Conservation (phyloP, 2,113 vertebrate species). For the Manacus vitellinus region DNA sequence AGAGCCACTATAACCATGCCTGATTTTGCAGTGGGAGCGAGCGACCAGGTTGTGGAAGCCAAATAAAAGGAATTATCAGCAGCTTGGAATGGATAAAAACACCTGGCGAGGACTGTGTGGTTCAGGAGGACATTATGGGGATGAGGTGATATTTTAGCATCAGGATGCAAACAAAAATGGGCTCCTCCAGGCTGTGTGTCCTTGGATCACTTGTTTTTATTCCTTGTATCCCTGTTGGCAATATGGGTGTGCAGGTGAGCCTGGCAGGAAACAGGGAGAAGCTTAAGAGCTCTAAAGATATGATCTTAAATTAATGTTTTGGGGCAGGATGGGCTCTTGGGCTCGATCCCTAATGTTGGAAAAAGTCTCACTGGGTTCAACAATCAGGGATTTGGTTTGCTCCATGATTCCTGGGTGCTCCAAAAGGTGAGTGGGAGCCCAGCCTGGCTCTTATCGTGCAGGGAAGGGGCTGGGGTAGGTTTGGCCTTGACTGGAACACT, state of each 20-base stretch:
- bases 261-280: not conserved
- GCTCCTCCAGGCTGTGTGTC: not conserved
- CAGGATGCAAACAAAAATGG: not conserved
- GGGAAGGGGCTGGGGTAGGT: not conserved
- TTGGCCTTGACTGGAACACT: not conserved
- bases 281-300: not conserved
- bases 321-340: not conserved
- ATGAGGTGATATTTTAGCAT: not conserved
- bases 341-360: accelerated
- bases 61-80: not conserved
- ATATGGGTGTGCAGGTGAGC: accelerated
- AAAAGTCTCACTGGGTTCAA: not conserved
- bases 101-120: not conserved
- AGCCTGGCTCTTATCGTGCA: not conserved
- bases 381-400: not conserved
- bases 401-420: not conserved
- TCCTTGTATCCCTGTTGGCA: not conserved
- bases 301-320: not conserved
- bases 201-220: not conserved
- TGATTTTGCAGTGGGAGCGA: not conserved
- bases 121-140: not conserved
- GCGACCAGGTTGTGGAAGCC: not conserved
- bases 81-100: not conserved
- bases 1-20: not conserved
- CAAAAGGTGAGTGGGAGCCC: not conserved